Evolutionary conservation across 2,797 vertebrate species (phyloP).

Genomic region (Pelodytes ibericus): DNA sequence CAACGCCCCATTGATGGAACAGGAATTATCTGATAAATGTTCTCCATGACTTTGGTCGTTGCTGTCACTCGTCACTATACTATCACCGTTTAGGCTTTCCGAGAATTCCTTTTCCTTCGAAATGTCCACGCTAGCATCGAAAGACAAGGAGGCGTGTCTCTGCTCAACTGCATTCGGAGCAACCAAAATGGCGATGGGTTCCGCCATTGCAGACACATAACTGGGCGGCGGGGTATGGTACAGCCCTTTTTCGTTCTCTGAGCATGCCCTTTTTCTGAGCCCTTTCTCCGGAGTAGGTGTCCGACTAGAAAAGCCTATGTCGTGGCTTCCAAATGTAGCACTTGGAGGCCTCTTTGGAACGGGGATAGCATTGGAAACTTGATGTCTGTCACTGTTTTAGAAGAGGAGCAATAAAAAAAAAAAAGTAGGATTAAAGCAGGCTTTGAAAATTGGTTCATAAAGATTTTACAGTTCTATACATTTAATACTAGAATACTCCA

Average conservation of each 20-base stretch:
- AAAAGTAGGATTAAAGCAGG: not conserved
- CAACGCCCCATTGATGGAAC: conserved; percentile 72
- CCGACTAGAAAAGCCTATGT: conserved; percentile 71
- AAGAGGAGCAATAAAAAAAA: not conserved
- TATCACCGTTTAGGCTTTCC: conserved; percentile 63
- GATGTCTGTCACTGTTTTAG: conserved; percentile 80
- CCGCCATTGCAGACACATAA: conserved; percentile 72
- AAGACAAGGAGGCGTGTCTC: conserved; percentile 70
- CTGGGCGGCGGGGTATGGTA: conserved; percentile 79
- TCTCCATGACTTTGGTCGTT: conserved; percentile 53
- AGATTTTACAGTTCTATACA: too few species aligned
- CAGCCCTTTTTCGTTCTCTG: conserved; percentile 82
- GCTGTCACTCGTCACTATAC: conserved; percentile 25
- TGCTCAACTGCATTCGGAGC: conserved; percentile 58
- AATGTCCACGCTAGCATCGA: conserved; percentile 76
- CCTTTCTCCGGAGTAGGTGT: conserved; percentile 84
- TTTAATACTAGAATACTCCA: too few species aligned
- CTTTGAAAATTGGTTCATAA: too few species aligned
- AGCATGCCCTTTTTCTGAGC: conserved; percentile 83
- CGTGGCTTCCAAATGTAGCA: conserved; percentile 73
- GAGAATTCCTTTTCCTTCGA: conserved; percentile 66
- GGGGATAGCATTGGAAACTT: conserved; percentile 87
- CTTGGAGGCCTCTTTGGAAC: conserved; percentile 86
- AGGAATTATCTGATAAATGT: conserved; percentile 59
- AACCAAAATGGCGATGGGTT: conserved; percentile 62